Percentiles rank a stretch among this genome's conserved stretches.
Conservation (phyloP, 2,888 invertebrate genomes). For the Teleogryllus oceanicus region DNA sequence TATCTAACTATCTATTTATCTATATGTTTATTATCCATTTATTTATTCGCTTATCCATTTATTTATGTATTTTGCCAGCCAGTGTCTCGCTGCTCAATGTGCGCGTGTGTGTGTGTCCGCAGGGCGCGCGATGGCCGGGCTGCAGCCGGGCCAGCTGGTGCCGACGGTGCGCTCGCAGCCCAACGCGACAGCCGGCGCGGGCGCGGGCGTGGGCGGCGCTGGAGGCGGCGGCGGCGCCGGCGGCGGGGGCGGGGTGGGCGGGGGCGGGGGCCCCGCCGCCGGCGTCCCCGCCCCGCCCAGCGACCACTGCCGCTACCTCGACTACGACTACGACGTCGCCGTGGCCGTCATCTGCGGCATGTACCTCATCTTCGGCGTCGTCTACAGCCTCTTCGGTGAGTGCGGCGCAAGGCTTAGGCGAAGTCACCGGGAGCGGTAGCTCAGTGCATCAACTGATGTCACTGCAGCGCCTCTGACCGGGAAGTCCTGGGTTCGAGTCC, state of each 20-base stretch:
- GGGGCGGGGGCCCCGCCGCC: conserved; percentile 30
- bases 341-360: conserved; percentile 65
- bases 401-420: conserved; percentile 36
- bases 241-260: conserved; percentile 49
- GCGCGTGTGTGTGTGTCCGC: not conserved
- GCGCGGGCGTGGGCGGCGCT: conserved; percentile 28
- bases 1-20: no score
- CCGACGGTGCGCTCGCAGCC: not conserved
- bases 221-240: conserved; percentile 54
- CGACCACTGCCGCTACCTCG: conserved; percentile 43
- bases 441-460: no score
- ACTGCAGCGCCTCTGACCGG: no score
- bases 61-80: no score
- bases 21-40: no score
- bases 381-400: conserved; percentile 81
- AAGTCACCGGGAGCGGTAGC: no score
- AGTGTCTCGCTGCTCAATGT: no score
- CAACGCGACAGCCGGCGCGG: not conserved
- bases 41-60: no score
- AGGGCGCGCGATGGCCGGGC: not conserved
- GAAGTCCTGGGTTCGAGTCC: no score
- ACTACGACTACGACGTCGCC: conserved; percentile 63
- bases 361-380: conserved; percentile 75
- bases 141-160: not conserved
- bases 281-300: conserved; percentile 31